Base-by-base conservation (phyloP, 2,888 invertebrate genomes). In the Arge pagana region DNA sequence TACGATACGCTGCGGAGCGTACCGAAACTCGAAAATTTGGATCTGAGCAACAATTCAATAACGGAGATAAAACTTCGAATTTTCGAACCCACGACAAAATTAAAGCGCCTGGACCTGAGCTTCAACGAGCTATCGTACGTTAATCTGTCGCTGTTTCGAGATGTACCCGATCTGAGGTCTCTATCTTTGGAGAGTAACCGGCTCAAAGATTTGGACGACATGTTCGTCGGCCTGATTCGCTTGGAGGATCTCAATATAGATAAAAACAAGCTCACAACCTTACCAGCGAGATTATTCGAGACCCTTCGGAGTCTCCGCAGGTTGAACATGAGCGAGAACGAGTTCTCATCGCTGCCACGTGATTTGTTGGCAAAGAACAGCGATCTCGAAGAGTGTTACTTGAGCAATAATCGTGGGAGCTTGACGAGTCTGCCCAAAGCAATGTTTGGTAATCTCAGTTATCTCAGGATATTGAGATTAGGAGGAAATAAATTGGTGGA, bases 151-250 rank as follows among this genome's bases (percentile, higher is more conserved):
- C 76, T 85, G 48, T 89, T 90, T 70, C 78, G 80, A 26, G 82
- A 84, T 69, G 78, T 86, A 61, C 79, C 78, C 48, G 81, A 82
- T 60, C 71, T 90, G 53, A 76, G 78, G 50, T 79, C 83, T 40
- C 76, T 91, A 45, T 86, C 87, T 62, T 71, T 90, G 28, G 86
- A 86, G 84, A 81, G 83, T 62, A 91, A 89, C 69, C 81, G 83
- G 61, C 77, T 91, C 50, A 81, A 78, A 19, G 82, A 83, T 72
- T 79, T 89, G 28, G 80, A 83, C 11, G 79, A 83, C 51, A 80
- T 84, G 55, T 87, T 90, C 66, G 81, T 82, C 23, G 83, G 86
- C 39, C 80, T 87, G 2, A 77, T 80, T 23, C 82, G 83, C 0
- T 77, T 92, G 3, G 79, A 81, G 62, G 82, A 83, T 57, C 78